A percentile compares a stretch with the other conserved stretches of the same genome.
Evolutionary conservation across 2,113 vertebrate genomes (phyloP).

Genomic region (Plectropomus leopardus): DNA sequence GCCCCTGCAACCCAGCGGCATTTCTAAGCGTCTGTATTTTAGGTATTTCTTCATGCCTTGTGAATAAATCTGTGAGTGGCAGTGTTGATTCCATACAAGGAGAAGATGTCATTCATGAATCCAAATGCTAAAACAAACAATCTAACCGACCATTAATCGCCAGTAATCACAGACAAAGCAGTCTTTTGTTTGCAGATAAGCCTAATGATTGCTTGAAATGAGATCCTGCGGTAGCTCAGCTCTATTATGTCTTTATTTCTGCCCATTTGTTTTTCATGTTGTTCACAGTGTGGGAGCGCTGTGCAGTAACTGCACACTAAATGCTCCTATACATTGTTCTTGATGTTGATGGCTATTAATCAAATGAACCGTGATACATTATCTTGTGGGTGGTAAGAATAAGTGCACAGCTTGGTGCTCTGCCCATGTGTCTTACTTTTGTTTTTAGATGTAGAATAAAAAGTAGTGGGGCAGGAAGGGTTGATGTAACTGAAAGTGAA

Average conservation of each 20-base stretch:
- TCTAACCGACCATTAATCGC: background rate
- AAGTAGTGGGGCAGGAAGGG: background rate
- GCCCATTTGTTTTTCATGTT: conserved; percentile 28
- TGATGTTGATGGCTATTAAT: conserved; percentile 44
- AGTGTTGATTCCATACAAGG: background rate
- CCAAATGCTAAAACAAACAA: background rate
- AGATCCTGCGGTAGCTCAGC: background rate
- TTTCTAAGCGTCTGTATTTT: background rate
- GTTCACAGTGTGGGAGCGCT: conserved; percentile 1
- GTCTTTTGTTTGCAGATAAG: background rate
- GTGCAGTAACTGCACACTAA: conserved; percentile 15
- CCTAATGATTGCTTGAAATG: background rate
- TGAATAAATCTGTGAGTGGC: background rate
- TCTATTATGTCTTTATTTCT: conserved; percentile 27
- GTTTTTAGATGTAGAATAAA: background rate
- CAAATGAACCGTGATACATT: conserved; percentile 56
- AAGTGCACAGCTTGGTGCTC: conserved; percentile 23
- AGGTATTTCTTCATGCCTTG: background rate
- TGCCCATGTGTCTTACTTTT: conserved; percentile 38
- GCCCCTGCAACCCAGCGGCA: background rate
- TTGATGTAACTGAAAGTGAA: background rate
- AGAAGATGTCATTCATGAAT: background rate
- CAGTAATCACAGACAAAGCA: background rate
- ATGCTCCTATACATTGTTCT: conserved; percentile 34
- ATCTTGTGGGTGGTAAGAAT: conserved; percentile 36